Evolutionary conservation across 1,140 invertebrate species (phyloP), one percentile per base, ranked within the genome.

Genomic region (Sitobion miscanthi): DNA sequence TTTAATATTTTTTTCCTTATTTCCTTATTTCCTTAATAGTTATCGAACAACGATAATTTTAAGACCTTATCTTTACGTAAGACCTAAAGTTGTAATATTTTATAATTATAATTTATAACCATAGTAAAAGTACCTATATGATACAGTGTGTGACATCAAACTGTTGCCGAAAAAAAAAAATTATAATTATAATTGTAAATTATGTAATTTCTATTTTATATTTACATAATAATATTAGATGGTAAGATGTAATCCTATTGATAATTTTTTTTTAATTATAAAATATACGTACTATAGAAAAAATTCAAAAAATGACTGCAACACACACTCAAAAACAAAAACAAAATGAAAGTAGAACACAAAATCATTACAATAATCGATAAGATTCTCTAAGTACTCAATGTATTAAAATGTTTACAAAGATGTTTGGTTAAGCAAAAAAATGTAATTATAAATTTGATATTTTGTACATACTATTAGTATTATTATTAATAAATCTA

Each of bases 61-160:
- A 93, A 52, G 49, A 93, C 91, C 82, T 93, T 93, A 93, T 54
- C 49, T 57, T 93, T 93, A 93, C 20, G 38, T 54, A 93, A 93
- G 91, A 57, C 91, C 91, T 93, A 93, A 90, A 93, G 49, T 93
- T 93, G 77, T 93, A 93, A 86, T 92, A 93, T 93, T 93, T 93
- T 93, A 93, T 93, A 93, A 93, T 93, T 93, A 93, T 86, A 93
- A 54, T 92, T 92, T 92, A 92, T 92, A 92, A 92, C 21, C 90
- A 83, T 92, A 92, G 38, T 92, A 92, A 92, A 92, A 93, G 91
- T 93, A 93, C 49, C 91, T 93, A 93, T 93, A 93, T 85, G 45
- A 86, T 85, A 93, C 91, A 93, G 52, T 93, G 91, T 82, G 90
- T 93, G 91, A 93, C 91, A 85, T 93, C 82, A 93, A 93, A 93